These are phyloP conservation scores for Monodelphis domestica DNA, from an alignment of 2,797 vertebrate genomes.

Conservation along the genomic window DNA sequence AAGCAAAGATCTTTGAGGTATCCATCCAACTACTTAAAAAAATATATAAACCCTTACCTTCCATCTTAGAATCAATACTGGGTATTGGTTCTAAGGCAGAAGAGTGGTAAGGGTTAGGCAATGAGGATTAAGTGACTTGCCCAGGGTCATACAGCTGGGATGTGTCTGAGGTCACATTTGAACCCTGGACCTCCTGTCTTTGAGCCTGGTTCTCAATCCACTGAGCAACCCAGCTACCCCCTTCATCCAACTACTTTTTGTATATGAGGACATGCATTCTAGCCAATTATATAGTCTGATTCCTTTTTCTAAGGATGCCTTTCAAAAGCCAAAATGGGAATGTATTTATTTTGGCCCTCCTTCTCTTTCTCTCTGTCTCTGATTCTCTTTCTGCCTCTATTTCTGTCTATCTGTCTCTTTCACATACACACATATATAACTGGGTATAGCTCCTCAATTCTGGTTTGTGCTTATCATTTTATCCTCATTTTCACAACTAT, in stretches of 20 bases:
- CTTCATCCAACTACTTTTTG: slow-evolving; percentile 45
- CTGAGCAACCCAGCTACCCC: too few species aligned
- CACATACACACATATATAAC: neutral
- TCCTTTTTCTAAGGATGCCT: neutral
- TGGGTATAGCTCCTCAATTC: neutral
- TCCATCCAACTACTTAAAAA: slow-evolving; percentile 40
- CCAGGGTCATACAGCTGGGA: too few species aligned
- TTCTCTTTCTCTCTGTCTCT: neutral
- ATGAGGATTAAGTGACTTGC: too few species aligned
- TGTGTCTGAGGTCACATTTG: too few species aligned
- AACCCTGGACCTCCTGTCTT: too few species aligned
- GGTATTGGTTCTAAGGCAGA: too few species aligned
- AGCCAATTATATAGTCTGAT: neutral
- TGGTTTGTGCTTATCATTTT: neutral
- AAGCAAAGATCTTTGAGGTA: slow-evolving; percentile 26
- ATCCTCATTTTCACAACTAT: slow-evolving; percentile 35
- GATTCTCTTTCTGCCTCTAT: neutral
- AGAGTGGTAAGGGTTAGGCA: too few species aligned
- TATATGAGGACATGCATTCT: neutral
- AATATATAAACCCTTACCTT: too few species aligned
- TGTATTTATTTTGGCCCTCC: too few species aligned
- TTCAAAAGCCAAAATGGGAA: neutral
- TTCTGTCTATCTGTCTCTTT: too few species aligned
- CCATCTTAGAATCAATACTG: too few species aligned
- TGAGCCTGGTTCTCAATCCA: too few species aligned